Conservation (phyloP, 2,113 vertebrate species). For the Carassius gibelio region DNA sequence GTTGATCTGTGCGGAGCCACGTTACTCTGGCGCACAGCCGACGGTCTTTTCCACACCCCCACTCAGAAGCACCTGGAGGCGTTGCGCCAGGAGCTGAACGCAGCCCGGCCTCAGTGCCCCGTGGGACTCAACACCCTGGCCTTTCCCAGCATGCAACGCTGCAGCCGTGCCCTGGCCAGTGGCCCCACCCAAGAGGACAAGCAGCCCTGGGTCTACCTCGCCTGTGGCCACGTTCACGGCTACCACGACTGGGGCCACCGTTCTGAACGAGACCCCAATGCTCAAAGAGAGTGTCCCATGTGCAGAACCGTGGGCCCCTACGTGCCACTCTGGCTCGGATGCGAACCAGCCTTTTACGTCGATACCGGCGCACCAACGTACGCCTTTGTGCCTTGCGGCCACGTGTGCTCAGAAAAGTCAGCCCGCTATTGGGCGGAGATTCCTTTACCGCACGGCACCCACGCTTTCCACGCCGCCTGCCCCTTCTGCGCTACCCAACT, state of each 20-base stretch:
- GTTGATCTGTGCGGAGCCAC: slow-evolving; percentile 97
- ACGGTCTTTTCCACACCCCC: slow-evolving; percentile 91
- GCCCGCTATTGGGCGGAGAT: slow-evolving; percentile 97
- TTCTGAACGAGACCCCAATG: slow-evolving; percentile 85
- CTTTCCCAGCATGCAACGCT: slow-evolving; percentile 92
- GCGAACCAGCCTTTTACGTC: slow-evolving; percentile 94
- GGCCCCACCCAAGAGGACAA: slow-evolving; percentile 90
- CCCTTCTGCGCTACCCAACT: slow-evolving; percentile 95
- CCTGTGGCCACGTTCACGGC: slow-evolving; percentile 94
- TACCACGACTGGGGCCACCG: slow-evolving; percentile 98
- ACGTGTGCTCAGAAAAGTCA: slow-evolving; percentile 96
- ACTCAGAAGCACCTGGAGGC: slow-evolving; percentile 98
- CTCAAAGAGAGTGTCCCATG: slow-evolving; percentile 94
- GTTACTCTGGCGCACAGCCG: slow-evolving; percentile 92
- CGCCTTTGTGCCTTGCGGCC: slow-evolving; percentile 93
- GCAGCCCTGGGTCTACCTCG: slow-evolving; percentile 95
- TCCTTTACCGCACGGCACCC: slow-evolving; percentile 94
- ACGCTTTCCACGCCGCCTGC: slow-evolving; percentile 95
- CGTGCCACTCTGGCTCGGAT: slow-evolving; percentile 94
- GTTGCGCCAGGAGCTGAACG: slow-evolving; percentile 95
- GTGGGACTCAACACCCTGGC: slow-evolving; percentile 95
- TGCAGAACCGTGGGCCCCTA: slow-evolving; percentile 94
- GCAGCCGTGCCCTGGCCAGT: slow-evolving; percentile 82
- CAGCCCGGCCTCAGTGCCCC: slow-evolving; percentile 90
- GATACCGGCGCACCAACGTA: slow-evolving; percentile 93